phyloP scores from a whole-genome alignment of 1,140 invertebrate species.

The Tribolium castaneum region DNA sequence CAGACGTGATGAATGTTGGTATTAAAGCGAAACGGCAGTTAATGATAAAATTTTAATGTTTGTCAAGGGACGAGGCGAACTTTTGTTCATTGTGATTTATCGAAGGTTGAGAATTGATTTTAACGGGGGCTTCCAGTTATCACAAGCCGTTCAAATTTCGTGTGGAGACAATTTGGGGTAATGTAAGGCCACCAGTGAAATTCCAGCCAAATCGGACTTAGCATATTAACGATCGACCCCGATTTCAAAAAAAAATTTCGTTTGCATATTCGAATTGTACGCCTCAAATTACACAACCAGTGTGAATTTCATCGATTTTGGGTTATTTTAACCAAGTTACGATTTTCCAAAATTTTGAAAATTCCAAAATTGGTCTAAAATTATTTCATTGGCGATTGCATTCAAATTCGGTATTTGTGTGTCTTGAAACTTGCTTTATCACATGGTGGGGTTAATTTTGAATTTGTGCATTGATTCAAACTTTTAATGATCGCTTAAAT shows the following conservation, averaged over 20 bases:
- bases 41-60: not conserved
- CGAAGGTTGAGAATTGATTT: too few relatives aligned
- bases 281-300: too few relatives aligned
- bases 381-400: not conserved
- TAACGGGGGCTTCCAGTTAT: too few relatives aligned
- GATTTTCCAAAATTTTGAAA: not conserved
- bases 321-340: too few relatives aligned
- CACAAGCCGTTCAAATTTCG: too few relatives aligned
- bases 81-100: not conserved
- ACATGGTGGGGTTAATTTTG: not conserved
- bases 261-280: too few relatives aligned
- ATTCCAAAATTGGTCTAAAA: not conserved
- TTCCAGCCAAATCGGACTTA: too few relatives aligned
- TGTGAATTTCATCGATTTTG: not conserved
- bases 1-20: not conserved
- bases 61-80: not conserved
- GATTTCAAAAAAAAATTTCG: too few relatives aligned
- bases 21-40: not conserved
- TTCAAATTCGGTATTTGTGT: not conserved
- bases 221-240: too few relatives aligned
- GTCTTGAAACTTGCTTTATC: not conserved
- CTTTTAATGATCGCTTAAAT: not conserved
- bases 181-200: too few relatives aligned
- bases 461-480: not conserved
- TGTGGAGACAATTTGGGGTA: too few relatives aligned